Conservation (phyloP, 2,888 invertebrate genomes). For the Melikaiella ostensackeni region DNA sequence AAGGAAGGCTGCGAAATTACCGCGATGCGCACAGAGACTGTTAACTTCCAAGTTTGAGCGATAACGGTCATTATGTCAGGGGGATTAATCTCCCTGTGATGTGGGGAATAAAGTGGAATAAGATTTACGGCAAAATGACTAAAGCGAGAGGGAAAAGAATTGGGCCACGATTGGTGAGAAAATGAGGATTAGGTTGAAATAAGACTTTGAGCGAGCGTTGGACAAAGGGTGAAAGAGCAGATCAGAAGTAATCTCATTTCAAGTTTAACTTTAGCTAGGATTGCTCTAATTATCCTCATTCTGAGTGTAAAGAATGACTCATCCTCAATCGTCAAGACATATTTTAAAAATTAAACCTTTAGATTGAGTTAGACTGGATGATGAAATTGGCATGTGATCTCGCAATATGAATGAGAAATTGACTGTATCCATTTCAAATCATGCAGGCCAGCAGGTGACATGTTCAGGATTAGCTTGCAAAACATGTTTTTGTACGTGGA, state of each 20-base stretch:
- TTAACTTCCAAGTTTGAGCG: slow-evolving; percentile 30
- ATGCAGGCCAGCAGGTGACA: too few species aligned
- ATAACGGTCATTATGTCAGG: slow-evolving; percentile 30
- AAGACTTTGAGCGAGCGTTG: background rate
- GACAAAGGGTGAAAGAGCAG: slow-evolving; percentile 40
- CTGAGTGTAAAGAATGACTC: background rate
- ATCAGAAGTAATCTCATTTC: slow-evolving; percentile 60
- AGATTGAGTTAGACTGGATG: too few species aligned
- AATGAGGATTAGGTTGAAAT: slow-evolving; percentile 27
- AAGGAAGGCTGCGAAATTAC: slow-evolving; percentile 1
- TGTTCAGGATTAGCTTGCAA: too few species aligned
- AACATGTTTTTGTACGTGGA: too few species aligned
- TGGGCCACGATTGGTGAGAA: slow-evolving; percentile 11
- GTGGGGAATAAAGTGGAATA: slow-evolving; percentile 30
- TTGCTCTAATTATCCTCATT: slow-evolving; percentile 63
- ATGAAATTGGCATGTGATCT: too few species aligned
- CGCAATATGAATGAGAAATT: too few species aligned
- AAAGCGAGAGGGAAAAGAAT: background rate
- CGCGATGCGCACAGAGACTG: background rate
- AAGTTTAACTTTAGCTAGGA: slow-evolving; percentile 60
- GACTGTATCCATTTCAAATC: too few species aligned
- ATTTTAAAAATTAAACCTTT: background rate
- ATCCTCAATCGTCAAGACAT: background rate
- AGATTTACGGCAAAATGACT: slow-evolving; percentile 27
- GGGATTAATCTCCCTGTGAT: slow-evolving; percentile 24